Evolutionary conservation across 2,888 invertebrate genomes (phyloP), one percentile per base, ranked within the genome.

Genomic region (Pollenia griseotomentosa): DNA sequence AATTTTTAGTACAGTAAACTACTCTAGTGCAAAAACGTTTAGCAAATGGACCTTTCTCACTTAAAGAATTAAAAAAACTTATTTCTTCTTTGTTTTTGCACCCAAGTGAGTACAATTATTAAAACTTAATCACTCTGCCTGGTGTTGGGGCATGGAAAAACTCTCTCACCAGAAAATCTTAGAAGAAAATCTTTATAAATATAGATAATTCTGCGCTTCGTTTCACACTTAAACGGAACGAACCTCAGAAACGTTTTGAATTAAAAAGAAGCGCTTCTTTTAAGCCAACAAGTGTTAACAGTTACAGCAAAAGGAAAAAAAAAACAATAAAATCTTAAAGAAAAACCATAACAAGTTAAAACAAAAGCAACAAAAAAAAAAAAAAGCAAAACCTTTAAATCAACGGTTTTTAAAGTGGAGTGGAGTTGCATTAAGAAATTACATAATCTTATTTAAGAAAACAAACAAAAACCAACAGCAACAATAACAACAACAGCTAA

Each of bases 221-320:
- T 90, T 92, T 92, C 92, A 92, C 92, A 92, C 91, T 90, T 91
- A 91, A 90, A 88, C 89, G 89, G 88, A 89, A 89, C 91, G 90
- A 89, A 88, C 89, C 87, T 79, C 33, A 90, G 89, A 89, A 91
- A 90, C 90, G 88, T 77, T 83, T 74, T 81, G 44, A 68, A 71
- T 51, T 75, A 51, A 75, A 85, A 81, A 88, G 65, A 68, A 82
- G 78, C 68, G 78, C 77, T 81, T 77, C 77, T 81, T 77, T 70
- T 53, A 40, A 79, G 63, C 44, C 71, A 48, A 80, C 48, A 61
- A 61, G 61, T 48, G 77, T 53, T 55, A 83, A 74, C 66, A 11
- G 79, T 33, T 80, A 74, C 66, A 11, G 79, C n/a, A 85, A 11
- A 80, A 63, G 51, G 19, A 70, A 40, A 71, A 46, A 40, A 71